Percentiles rank a stretch among this genome's conserved stretches.
Conservation (phyloP, 1,140 invertebrate genomes). For the Bombus superbus region DNA sequence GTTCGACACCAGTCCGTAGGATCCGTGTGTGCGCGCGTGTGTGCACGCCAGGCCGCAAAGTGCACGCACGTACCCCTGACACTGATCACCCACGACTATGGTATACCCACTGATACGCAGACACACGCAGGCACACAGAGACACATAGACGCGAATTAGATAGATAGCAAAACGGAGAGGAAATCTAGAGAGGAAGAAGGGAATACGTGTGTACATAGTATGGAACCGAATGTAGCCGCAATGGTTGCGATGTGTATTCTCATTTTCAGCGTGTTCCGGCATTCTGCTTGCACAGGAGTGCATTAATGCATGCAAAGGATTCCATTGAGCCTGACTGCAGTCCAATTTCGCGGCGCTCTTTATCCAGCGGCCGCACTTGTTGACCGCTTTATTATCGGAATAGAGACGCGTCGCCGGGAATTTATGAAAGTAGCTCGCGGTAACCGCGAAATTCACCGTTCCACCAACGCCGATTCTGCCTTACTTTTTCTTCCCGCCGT, state of each 20-base stretch:
- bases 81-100: not conserved
- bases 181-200: too few species aligned
- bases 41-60: slow-evolving; percentile 26
- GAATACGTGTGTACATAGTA: slow-evolving; percentile 24
- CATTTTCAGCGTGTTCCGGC: slow-evolving; percentile 40
- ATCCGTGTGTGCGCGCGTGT: not conserved
- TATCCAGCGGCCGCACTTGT: slow-evolving; percentile 25
- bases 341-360: slow-evolving; percentile 47
- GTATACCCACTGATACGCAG: too few species aligned
- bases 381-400: slow-evolving; percentile 33
- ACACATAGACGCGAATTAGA: too few species aligned
- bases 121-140: too few species aligned
- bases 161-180: not conserved
- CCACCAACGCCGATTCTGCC: too few species aligned
- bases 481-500: too few species aligned
- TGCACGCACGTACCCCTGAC: slow-evolving; percentile 35
- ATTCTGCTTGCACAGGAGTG: slow-evolving; percentile 49
- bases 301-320: slow-evolving; percentile 57
- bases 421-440: slow-evolving; percentile 19
- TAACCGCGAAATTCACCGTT: slow-evolving; percentile 15
- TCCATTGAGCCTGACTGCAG: slow-evolving; percentile 42
- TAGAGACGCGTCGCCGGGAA: slow-evolving; percentile 24
- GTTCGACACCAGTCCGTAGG: slow-evolving; percentile 17
- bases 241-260: slow-evolving; percentile 49
- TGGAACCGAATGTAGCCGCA: slow-evolving; percentile 45